Percentiles rank a stretch among this genome's conserved stretches.
Conservation (phyloP, 2,888 invertebrate species). For the Himalopsyche anomala region DNA sequence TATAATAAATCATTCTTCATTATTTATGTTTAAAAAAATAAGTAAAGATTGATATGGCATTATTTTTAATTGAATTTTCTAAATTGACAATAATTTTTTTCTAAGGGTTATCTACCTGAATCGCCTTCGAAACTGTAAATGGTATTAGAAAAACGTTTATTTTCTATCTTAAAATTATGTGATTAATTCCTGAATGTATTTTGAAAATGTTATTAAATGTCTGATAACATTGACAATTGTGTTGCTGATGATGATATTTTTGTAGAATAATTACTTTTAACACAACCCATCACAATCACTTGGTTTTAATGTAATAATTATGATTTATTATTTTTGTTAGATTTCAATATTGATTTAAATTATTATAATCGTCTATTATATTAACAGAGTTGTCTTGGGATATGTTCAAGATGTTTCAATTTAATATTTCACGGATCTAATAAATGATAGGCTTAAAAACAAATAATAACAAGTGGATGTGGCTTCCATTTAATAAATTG, state of each 20-base stretch:
- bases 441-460: no score
- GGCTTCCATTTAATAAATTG: no score
- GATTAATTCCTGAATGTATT: background rate
- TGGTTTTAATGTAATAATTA: background rate
- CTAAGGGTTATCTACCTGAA: background rate
- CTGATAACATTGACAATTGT: background rate
- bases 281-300: slow-evolving; percentile 25
- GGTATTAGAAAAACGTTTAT: slow-evolving; percentile 4
- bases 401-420: no score
- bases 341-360: slow-evolving; percentile 2
- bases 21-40: background rate
- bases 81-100: background rate
- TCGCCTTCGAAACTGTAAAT: background rate
- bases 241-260: background rate
- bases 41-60: background rate
- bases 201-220: background rate
- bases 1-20: background rate
- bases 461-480: no score
- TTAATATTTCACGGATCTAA: no score
- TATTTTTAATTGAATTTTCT: slow-evolving; percentile 1
- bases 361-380: background rate
- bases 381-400: no score
- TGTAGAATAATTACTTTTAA: background rate
- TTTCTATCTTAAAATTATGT: slow-evolving; percentile 2
- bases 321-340: background rate